Conservation (phyloP, 2,888 invertebrate genomes). For the Amphipyra tragopoginis region DNA sequence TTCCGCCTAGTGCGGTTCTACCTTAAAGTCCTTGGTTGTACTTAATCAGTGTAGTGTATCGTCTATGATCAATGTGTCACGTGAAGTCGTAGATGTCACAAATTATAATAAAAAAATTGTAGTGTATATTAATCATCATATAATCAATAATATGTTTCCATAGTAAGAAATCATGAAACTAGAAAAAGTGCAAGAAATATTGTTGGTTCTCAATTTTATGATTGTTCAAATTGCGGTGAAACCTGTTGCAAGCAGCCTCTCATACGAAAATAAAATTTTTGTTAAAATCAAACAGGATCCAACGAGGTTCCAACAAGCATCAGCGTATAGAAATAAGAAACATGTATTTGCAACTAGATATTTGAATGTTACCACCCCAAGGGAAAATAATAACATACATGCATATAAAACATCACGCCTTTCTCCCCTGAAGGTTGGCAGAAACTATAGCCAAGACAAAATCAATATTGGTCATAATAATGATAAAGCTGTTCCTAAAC, state of each 20-base stretch:
- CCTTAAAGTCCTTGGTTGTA: too few relatives aligned
- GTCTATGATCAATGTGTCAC: too few relatives aligned
- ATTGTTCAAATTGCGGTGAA: slow-evolving; percentile 21
- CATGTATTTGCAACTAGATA: slow-evolving; percentile 9
- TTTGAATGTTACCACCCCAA: slow-evolving; percentile 20
- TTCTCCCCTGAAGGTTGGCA: neutral
- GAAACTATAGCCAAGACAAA: slow-evolving; percentile 30
- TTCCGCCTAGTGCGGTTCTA: too few relatives aligned
- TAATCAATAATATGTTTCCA: neutral
- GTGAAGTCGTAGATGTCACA: too few relatives aligned
- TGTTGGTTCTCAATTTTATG: slow-evolving; percentile 18
- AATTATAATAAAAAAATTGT: neutral
- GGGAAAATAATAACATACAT: slow-evolving; percentile 11
- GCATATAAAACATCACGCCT: slow-evolving; percentile 1
- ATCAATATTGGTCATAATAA: slow-evolving; percentile 13
- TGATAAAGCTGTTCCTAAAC: slow-evolving; percentile 12
- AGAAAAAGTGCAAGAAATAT: slow-evolving; percentile 17
- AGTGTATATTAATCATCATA: too few relatives aligned
- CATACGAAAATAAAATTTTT: slow-evolving; percentile 43
- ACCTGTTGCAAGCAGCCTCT: slow-evolving; percentile 26
- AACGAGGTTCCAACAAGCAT: slow-evolving; percentile 21
- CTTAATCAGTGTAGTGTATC: too few relatives aligned
- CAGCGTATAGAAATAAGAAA: slow-evolving; percentile 24
- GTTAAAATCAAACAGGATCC: slow-evolving; percentile 42
- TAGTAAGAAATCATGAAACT: slow-evolving; percentile 29